A percentile compares a stretch with the other conserved stretches of the same genome.
phyloP scores from a whole-genome alignment of 35 echinoderm and acorn worm species.

The Anneissia japonica region DNA sequence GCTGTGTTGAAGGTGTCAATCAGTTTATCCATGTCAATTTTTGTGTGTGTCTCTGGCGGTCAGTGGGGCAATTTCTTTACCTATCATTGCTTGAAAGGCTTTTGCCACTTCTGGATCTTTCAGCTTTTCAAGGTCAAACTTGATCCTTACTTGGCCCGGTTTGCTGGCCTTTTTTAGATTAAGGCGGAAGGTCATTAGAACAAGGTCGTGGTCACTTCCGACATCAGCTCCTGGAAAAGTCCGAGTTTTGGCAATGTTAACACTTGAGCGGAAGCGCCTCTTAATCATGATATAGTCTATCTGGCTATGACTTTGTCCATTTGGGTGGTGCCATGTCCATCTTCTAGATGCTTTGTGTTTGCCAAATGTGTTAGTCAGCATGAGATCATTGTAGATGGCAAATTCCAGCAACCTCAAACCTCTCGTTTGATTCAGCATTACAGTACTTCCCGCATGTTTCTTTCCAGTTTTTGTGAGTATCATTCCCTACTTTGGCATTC shows the following conservation, averaged over 20 bases:
- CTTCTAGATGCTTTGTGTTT: not conserved
- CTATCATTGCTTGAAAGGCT: too few relatives aligned
- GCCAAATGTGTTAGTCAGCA: constrained; percentile 3
- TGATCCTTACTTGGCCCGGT: too few relatives aligned
- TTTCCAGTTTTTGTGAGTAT: constrained; percentile 19
- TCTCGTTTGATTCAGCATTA: not conserved
- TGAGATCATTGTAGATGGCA: constrained; percentile 8
- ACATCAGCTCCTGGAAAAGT: constrained; percentile 17
- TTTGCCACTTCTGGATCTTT: too few relatives aligned
- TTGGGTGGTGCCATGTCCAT: constrained; percentile 8
- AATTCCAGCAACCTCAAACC: not conserved
- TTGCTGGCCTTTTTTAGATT: not conserved
- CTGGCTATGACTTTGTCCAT: constrained; percentile 5
- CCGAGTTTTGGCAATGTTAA: constrained; percentile 4
- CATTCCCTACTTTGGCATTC: constrained; percentile 43
- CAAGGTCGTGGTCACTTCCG: constrained; percentile 11
- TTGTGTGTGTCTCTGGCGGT: too few relatives aligned
- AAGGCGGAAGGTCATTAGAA: not conserved
- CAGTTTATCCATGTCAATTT: too few relatives aligned
- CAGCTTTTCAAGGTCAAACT: too few relatives aligned
- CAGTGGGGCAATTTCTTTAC: too few relatives aligned
- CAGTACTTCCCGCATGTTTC: constrained; percentile 7
- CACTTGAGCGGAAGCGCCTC: not conserved
- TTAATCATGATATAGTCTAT: constrained; percentile 21
- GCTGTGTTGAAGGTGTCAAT: too few relatives aligned